A percentile compares a stretch with the other conserved stretches of the same genome.
Evolutionary conservation across 1,140 invertebrate species (phyloP).

Genomic region (Saxidomus purpurata): DNA sequence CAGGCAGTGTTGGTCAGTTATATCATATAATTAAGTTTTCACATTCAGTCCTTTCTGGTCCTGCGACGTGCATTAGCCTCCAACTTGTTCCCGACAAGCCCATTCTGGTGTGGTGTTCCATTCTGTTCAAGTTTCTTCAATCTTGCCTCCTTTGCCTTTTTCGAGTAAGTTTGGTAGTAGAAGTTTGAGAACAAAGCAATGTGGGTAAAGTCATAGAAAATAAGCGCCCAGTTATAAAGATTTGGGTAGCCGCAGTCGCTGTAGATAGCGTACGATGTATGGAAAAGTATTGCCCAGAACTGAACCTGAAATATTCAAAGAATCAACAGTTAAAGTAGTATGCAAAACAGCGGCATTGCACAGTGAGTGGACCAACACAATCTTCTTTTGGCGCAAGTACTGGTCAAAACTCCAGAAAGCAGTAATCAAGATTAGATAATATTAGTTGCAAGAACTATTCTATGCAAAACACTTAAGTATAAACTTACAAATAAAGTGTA

Average conservation of each 20-base stretch:
- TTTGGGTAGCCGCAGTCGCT: slow-evolving; percentile 85
- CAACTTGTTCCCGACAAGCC: not conserved
- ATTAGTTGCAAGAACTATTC: too few relatives aligned
- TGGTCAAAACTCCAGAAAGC: too few relatives aligned
- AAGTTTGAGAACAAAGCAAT: slow-evolving; percentile 80
- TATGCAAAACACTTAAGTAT: too few relatives aligned
- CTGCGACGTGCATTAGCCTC: not conserved
- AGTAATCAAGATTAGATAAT: too few relatives aligned
- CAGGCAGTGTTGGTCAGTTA: too few relatives aligned
- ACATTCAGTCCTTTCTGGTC: slow-evolving; percentile 29
- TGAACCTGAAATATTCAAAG: slow-evolving; percentile 70
- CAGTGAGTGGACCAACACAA: too few relatives aligned
- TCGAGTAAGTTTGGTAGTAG: slow-evolving; percentile 76
- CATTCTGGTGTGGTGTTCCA: slow-evolving; percentile 27
- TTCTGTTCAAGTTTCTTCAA: slow-evolving; percentile 42
- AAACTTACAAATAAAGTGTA: too few relatives aligned
- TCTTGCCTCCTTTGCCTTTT: slow-evolving; percentile 66
- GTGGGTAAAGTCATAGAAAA: slow-evolving; percentile 85
- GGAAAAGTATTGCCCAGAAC: slow-evolving; percentile 74
- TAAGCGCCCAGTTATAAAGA: slow-evolving; percentile 81
- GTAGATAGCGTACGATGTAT: slow-evolving; percentile 74
- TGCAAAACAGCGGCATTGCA: too few relatives aligned
- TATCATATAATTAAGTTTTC: not conserved
- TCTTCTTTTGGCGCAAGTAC: too few relatives aligned
- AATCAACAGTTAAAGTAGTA: not conserved